These are phyloP conservation scores for Cheilosia soror DNA, from an alignment of 2,888 invertebrate species.

Conservation along the genomic window DNA sequence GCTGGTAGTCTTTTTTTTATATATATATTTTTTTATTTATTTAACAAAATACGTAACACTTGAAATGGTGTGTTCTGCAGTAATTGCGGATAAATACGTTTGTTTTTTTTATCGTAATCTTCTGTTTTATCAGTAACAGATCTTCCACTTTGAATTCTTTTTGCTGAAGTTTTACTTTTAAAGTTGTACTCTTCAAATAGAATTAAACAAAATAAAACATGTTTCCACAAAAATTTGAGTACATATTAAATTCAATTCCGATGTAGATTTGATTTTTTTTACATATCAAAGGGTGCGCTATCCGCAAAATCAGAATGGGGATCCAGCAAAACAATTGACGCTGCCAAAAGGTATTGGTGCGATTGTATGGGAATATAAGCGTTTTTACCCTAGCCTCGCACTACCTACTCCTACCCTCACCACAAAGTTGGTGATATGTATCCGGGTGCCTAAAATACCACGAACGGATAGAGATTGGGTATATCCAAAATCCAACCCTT, in stretches of 20 bases:
- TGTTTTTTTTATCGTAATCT: conserved; percentile 6
- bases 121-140: conserved; percentile 13
- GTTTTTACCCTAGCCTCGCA: too few relatives aligned
- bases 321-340: too few relatives aligned
- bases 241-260: neutral
- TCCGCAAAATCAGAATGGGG: too few relatives aligned
- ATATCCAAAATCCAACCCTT: too few relatives aligned
- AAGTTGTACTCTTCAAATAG: conserved; percentile 25
- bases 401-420: too few relatives aligned
- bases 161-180: conserved; percentile 6
- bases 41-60: neutral
- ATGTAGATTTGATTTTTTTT: too few relatives aligned
- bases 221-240: neutral
- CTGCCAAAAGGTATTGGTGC: too few relatives aligned
- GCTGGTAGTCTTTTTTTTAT: conserved; percentile 77
- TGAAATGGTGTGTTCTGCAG: conserved; percentile 2
- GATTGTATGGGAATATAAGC: too few relatives aligned
- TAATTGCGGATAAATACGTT: conserved; percentile 4
- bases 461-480: too few relatives aligned
- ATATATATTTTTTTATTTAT: neutral
- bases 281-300: too few relatives aligned
- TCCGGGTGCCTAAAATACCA: too few relatives aligned
- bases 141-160: conserved; percentile 22
- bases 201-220: conserved; percentile 16
- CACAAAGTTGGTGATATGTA: too few relatives aligned